Evolutionary conservation across 1,140 invertebrate species (phyloP).

Genomic region (Drosophila pandora): DNA sequence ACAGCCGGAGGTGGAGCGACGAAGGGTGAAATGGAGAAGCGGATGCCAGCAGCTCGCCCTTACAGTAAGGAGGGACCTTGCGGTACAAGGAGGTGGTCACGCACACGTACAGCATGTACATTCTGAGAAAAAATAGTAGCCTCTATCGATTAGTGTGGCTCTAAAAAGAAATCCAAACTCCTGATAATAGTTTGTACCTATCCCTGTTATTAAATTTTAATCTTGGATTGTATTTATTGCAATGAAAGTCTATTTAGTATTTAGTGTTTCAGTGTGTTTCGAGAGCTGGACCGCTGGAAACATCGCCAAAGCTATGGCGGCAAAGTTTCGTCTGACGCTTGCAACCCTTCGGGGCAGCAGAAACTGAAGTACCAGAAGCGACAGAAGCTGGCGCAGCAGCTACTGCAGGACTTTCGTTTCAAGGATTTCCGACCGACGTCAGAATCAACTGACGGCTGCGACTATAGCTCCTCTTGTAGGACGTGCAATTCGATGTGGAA

Average conservation of each 20-base stretch:
- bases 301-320: conserved; percentile 50
- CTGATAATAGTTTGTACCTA: not conserved
- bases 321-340: conserved; percentile 71
- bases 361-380: conserved; percentile 15
- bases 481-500: conserved; percentile 48
- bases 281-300: conserved; percentile 57
- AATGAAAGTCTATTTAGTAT: not conserved
- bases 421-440: conserved; percentile 79
- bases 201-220: not conserved
- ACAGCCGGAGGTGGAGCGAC: conserved; percentile 24
- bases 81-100: conserved; percentile 30
- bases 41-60: conserved; percentile 50
- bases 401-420: conserved; percentile 70
- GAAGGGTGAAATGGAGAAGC: conserved; percentile 19
- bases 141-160: conserved; percentile 9
- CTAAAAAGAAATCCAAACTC: not conserved
- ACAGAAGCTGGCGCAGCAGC: conserved; percentile 15
- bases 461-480: conserved; percentile 46
- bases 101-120: conserved; percentile 26
- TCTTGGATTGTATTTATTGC: not conserved
- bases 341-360: conserved; percentile 52
- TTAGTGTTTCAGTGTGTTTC: conserved; percentile 4
- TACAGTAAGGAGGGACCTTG: conserved; percentile 57
- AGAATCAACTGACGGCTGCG: conserved; percentile 50
- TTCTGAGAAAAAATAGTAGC: conserved; percentile 25